Base-by-base conservation (phyloP, 1,140 invertebrate species). In the Eumaeus atala region DNA sequence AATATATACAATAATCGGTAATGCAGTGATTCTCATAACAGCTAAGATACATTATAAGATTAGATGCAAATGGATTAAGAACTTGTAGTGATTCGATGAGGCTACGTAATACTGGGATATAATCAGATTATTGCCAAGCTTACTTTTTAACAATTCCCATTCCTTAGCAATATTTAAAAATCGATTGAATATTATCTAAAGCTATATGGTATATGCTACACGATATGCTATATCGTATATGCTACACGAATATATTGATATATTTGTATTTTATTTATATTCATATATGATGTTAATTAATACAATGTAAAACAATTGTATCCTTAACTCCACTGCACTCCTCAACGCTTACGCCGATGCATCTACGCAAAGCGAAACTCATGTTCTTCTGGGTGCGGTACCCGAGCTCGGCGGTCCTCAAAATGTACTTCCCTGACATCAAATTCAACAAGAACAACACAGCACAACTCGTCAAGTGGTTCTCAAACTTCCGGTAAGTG, bases 391-490 rank as follows among this genome's bases (percentile, higher is more conserved):
- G 97, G 94, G 97, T 98, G 64, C 92, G 98, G 70, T 99, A 99
- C 89, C 98, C 98, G 38, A 98, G 95, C 86, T 99, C 98, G 44
- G 94, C 96, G 70, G 95, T 99, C 62, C 93, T 99, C 77, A 99
- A 99, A 91, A 98, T 97, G 92, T 99, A 98, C 92, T 99, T 99
- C 91, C 98, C 98, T 10, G 98, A 99, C 91, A 99, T 99, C 89
- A 98, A 97, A 87, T 99, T 99, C 92, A 99, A 99, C 92, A 99
- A 99, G 90, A 99, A 99, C 91, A 99, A 99, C 90, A 99, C 98
- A 60, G 98, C 98, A 72, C 98, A 99, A 90, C 93, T 99, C 78
- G 98, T 99, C 90, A 99, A 99, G 89, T 99, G 98, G 98, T 99
- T 99, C 93, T 99, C 97, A 79, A 99, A 99, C 87, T 99, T 99